Conservation (phyloP, 2,797 vertebrate genomes). For the Rhinatrema bivittatum region DNA sequence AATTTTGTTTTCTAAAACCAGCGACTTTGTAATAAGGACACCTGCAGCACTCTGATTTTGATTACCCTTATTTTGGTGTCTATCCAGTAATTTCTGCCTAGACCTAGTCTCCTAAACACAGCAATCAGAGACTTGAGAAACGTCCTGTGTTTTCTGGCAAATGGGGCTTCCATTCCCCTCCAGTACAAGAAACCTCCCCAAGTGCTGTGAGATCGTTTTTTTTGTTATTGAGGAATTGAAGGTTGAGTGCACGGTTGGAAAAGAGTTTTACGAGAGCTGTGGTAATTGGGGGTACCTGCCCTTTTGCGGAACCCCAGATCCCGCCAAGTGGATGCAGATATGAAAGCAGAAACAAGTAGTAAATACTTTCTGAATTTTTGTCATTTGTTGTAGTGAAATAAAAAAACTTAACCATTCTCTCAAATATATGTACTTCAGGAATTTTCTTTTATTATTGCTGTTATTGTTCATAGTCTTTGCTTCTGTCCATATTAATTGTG, state of each 20-base stretch:
- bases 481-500: too few species aligned
- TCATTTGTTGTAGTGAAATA: conserved; percentile 3
- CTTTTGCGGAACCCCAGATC: conserved; percentile 11
- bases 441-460: conserved; percentile 32
- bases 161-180: conserved; percentile 23
- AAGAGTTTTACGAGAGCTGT: not conserved
- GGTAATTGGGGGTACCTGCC: not conserved
- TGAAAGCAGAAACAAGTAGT: conserved; percentile 13
- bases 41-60: conserved; percentile 7
- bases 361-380: conserved; percentile 2
- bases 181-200: conserved; percentile 3
- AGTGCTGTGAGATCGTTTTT: conserved; percentile 13
- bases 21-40: not conserved
- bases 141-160: not conserved
- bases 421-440: conserved; percentile 14
- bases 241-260: conserved; percentile 12
- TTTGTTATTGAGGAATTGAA: conserved; percentile 20
- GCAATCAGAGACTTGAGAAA: too few species aligned
- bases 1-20: conserved; percentile 17
- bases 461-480: too few species aligned
- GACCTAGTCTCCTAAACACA: conserved; percentile 8
- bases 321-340: conserved; percentile 3
- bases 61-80: conserved; percentile 20
- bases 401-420: conserved; percentile 13
- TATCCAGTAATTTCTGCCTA: conserved; percentile 5